These are phyloP conservation scores for Drosophila pseudoobscura DNA, from an alignment of 1,140 invertebrate species.

Conservation along the genomic window DNA sequence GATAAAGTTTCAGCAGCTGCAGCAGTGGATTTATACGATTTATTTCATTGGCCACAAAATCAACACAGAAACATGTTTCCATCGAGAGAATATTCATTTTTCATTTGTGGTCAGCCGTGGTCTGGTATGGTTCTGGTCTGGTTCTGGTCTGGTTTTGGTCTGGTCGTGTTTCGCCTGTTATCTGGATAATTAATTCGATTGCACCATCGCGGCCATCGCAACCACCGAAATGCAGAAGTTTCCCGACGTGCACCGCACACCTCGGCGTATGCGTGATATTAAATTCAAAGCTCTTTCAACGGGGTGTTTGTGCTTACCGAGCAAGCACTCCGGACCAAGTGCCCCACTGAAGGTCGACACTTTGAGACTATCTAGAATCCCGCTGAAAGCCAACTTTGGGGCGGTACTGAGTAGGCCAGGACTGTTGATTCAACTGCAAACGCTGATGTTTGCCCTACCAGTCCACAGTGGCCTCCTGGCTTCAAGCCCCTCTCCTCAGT, in stretches of 20 bases:
- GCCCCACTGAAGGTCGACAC: constrained; percentile 4
- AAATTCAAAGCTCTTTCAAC: constrained; percentile 38
- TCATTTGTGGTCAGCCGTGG: constrained; percentile 38
- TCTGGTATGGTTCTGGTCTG: constrained; percentile 27
- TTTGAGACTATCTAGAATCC: constrained; percentile 22
- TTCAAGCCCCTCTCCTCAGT: not conserved
- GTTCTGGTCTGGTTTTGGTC: constrained; percentile 26
- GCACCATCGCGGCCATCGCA: constrained; percentile 6
- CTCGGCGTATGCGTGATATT: constrained; percentile 61
- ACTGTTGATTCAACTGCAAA: constrained; percentile 41
- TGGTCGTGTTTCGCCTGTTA: constrained; percentile 34
- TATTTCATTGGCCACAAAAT: constrained; percentile 24
- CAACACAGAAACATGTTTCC: constrained; percentile 25
- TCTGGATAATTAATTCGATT: constrained; percentile 52
- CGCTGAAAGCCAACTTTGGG: constrained; percentile 15
- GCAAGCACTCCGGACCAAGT: constrained; percentile 27
- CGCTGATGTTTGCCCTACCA: constrained; percentile 24
- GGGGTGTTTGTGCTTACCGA: constrained; percentile 5
- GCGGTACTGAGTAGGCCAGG: constrained; percentile 17
- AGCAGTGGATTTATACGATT: constrained; percentile 15
- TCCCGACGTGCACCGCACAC: constrained; percentile 4
- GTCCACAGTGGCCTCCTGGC: constrained; percentile 10
- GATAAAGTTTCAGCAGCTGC: constrained; percentile 3
- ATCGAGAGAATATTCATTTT: constrained; percentile 28
- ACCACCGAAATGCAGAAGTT: constrained; percentile 34